Evolutionary conservation across 2,113 vertebrate species (phyloP), one percentile per base, ranked within the genome.

Genomic region (Otis tarda): DNA sequence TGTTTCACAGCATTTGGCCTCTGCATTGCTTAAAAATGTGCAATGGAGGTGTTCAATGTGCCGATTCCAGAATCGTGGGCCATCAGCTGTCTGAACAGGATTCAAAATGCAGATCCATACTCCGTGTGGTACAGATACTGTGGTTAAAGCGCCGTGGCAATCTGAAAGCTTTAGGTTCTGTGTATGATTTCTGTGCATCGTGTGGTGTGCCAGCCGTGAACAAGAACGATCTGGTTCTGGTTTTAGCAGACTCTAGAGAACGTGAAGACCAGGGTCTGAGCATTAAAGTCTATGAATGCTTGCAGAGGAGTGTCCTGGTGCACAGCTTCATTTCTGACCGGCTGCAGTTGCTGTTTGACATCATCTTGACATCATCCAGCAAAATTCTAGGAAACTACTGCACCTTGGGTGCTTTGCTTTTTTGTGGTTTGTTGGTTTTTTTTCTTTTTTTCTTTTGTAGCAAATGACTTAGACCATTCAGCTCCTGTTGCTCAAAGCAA

Each of bases 251-350:
- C 12, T n/a, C 37, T 3, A 1, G 50, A 4, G 5, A 25, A 14
- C 16, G 0, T 0, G 50, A 27, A 33, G 52, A 19, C 6, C 39
- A 14, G 55, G 35, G 33, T 69, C 18, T 64, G n/a, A 25, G 41
- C 17, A 8, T 6, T 12, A 12, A 8, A n/a, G 8, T 8, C 49
- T 13, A 2, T 11, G 67, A 14, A 4, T 10, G 70, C 10, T 53
- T 2, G 2, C 9, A 47, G 20, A 0, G 0, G 9, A 30, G 70
- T 17, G 1, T 25, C 31, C 23, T 15, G 9, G 67, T 31, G 2
- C 59, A 14, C 3, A 30, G 55, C 68, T 14, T 27, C 33, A 1
- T 17, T 41, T 22, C n/a, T 7, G 39, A 1, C 30, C 3, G 65
- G 8, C 77, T 59, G 24, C 60, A 71, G 52, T 22, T 47, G 75